phyloP scores from a whole-genome alignment of 2,113 vertebrate genomes.

The Nettapus auritus region DNA sequence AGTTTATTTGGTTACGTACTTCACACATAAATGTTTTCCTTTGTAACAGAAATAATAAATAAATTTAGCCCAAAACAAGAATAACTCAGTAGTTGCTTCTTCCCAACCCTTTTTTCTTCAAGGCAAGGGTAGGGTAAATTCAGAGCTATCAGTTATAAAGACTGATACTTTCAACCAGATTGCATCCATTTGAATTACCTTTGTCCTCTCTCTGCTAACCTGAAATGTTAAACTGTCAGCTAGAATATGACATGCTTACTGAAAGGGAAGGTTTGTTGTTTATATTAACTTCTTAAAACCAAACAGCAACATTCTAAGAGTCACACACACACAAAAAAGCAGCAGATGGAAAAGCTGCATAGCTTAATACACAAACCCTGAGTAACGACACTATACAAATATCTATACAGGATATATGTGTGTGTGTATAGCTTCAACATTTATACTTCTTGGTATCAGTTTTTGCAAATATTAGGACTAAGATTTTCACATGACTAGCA shows the following conservation, averaged over 20 bases:
- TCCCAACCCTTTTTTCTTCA: fast-evolving
- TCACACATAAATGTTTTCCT: not conserved
- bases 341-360: not conserved
- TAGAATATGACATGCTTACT: not conserved
- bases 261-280: not conserved
- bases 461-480: not conserved
- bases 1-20: not conserved
- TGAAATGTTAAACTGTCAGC: not conserved
- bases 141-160: not conserved
- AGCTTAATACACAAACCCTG: not conserved
- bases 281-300: not conserved
- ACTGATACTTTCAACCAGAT: not conserved
- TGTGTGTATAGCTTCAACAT: fast-evolving
- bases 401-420: not conserved
- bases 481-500: not conserved
- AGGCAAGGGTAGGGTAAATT: not conserved
- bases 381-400: not conserved
- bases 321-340: fast-evolving
- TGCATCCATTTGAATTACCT: not conserved
- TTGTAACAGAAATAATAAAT: not conserved
- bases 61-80: not conserved
- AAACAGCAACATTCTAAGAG: not conserved
- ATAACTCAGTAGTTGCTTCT: not conserved
- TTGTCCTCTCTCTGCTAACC: not conserved
- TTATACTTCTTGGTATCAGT: not conserved